phyloP scores from a whole-genome alignment of 2,888 invertebrate genomes.

The Drosophila suboccidentalis region DNA sequence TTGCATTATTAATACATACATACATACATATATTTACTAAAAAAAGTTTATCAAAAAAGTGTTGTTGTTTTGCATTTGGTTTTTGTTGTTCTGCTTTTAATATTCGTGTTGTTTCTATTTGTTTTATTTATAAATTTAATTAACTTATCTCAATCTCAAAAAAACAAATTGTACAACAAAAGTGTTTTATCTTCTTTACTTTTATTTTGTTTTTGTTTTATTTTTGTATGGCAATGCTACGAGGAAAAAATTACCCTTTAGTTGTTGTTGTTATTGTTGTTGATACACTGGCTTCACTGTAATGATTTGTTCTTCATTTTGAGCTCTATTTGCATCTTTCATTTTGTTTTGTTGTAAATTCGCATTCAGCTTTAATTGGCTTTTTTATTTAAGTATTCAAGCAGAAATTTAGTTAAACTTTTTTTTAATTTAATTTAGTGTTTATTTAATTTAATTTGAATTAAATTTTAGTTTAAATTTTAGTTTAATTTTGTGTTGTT shows the following conservation, averaged over 20 bases:
- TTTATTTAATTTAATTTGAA: conserved; percentile 19
- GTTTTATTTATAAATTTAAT: conserved; percentile 50
- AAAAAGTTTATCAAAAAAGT: conserved; percentile 60
- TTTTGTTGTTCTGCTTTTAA: conserved; percentile 14
- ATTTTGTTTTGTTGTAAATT: conserved; percentile 55
- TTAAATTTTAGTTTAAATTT: conserved; percentile 16
- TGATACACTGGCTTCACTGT: conserved; percentile 29
- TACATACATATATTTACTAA: conserved; percentile 52
- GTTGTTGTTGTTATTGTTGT: conserved; percentile 36
- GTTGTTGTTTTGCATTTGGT: conserved; percentile 6
- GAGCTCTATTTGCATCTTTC: conserved; percentile 16
- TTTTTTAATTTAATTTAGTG: conserved; percentile 32
- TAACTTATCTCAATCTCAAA: conserved; percentile 50
- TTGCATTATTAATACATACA: conserved; percentile 59
- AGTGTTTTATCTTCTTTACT: conserved; percentile 15
- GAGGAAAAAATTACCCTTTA: conserved; percentile 73
- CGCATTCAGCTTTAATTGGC: conserved; percentile 53
- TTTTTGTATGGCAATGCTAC: conserved; percentile 47
- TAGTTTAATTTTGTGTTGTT: conserved; percentile 20
- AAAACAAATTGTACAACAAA: conserved; percentile 39
- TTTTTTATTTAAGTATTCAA: conserved; percentile 38
- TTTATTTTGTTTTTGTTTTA: neutral
- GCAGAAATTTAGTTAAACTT: conserved; percentile 44
- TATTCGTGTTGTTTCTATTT: neutral
- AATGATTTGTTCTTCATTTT: conserved; percentile 28